Base-by-base conservation (phyloP, 2,797 vertebrate species). In the Chelon labrosus region DNA sequence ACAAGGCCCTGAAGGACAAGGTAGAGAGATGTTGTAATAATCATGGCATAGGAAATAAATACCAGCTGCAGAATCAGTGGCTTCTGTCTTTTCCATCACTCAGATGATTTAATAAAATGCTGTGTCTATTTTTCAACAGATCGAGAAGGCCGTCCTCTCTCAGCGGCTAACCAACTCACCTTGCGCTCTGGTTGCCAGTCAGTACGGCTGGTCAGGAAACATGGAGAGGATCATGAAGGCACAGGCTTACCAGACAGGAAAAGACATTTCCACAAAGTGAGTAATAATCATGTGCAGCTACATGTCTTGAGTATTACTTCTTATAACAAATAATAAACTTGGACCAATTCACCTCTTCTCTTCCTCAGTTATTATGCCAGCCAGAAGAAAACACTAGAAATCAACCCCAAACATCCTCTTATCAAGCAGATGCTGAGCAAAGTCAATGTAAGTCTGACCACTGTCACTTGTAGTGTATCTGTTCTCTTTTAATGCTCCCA, bases 221-320 rank as follows among this genome's bases (percentile, higher is more conserved):
- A 99, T 99, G 98, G 98, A 99, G 90, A 95, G 98, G 80, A 99
- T 99, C 85, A 99, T 99, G 98, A 99, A 99, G 88, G 98, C 98
- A 47, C 98, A 99, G 66, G 98, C 98, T 1, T 99, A 99, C 89
- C 98, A 99, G 84, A 99, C 98, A 0, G 98, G 98, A 84, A 99
- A 98, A 92, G 98, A 99, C 85, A 98, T 99, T 88, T 98, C 98
- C 25, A 98, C 98, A 73, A 99, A 96, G 98, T 99, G 92, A 91
- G 96, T 51, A 52, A 38, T 38, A 11, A 51, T 12, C 2, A 4
- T 14, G 2, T 41, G 0, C 46, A 0, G 20, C 4, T 17, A 1
- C 4, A 10, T 14, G 17, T 11, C 19, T 1, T 5, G 31, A 35
- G 31, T 35, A 35, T 35, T 35, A 35, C 1, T 35, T 3, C 27